Base-by-base conservation (phyloP, 2,888 invertebrate species). In the Bedellia somnulentella region DNA sequence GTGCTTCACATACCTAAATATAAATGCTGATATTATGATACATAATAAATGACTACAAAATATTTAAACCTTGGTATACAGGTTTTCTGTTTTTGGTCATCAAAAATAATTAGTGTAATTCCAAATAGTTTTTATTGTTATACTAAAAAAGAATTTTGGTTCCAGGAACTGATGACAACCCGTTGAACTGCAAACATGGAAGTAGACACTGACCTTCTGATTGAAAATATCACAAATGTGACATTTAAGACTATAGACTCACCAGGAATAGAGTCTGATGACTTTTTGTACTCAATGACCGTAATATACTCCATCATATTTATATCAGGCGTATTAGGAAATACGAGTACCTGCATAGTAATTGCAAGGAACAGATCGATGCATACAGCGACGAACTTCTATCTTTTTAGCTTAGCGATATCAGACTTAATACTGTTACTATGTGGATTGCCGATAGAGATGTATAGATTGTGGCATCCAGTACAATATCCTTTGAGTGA, bases 371-470 rank as follows among this genome's bases (percentile, higher is more conserved):
- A 89, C 50, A 79, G 82, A 32, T 85, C 86, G 37, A 89, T 90
- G 89, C 89, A 89, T 57, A 89, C 89, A 1, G 86, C 89, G 2
- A 90, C 90, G 4, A 90, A 90, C 60, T 89, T 86, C 53, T 90
- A 90, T 51, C 73, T 90, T 21, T 87, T 89, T 66, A 88, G 86
- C 47, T 66, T 89, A 37, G 87, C 90, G 1, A 78, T 89, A 9
- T 88, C 88, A 2, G 90, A 91, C 58, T 62, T 90, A 9, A 66
- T 89, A 27, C 68, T 89, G 6, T 64, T 89, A 14, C 55, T 87
- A 4, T 81, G 86, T 46, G 93, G 93, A 5, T 63, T 93, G 40
- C 93, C 93, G 0, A 80, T 86, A 28, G 93, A 93, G 52, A 77
- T 90, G 32, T 83, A 89, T 52, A 78, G 77, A 37, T 78, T 87